Evolutionary conservation across 2,113 vertebrate species (phyloP), one percentile per base, ranked within the genome.

Genomic region (Taurulus bubalis): DNA sequence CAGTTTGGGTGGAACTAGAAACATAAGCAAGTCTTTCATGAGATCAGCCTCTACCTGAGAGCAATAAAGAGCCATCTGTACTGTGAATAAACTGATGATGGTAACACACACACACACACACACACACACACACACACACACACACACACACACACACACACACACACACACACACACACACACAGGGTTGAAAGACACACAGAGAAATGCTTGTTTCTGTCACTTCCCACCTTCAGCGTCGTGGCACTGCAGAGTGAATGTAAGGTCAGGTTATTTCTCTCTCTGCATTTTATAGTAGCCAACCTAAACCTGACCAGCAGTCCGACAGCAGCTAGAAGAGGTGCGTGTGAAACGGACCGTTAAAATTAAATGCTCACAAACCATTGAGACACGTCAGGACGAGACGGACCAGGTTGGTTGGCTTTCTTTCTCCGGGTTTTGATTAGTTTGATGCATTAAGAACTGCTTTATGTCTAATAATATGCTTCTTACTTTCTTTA

Each of bases 11-110:
- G 88, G 89, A 89, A 67, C 74, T 92, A 86, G 80, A 93, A 92
- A 91, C 85, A 94, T 92, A 94, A 89, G 84, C 85, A 90, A 75
- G 85, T 88, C 93, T 93, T 94, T 94, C 93, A 94, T 92, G 84
- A 87, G 87, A 88, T 89, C 85, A 79, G 86, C 86, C 86, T 90
- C 86, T 90, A 94, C 93, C 88, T 94, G 92, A 80, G 92, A 80
- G 86, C 75, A 81, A 94, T 93, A 93, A 94, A 92, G 93, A 90
- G 77, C 79, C 86, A 90, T 90, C 91, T 94, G 93, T 94, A 92
- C 87, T 88, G 79, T 87, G 90, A 92, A 92, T 91, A 92, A 90
- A 93, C 92, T 89, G 85, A 91, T 90, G 86, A 85, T 89, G 87
- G 85, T 77, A 91, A 84, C 79, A 82, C 71, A 71, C 77, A 71